Percentiles rank a stretch among this genome's conserved stretches.
Conservation (phyloP, 2,888 invertebrate species). For the Drosophila neonasuta region DNA sequence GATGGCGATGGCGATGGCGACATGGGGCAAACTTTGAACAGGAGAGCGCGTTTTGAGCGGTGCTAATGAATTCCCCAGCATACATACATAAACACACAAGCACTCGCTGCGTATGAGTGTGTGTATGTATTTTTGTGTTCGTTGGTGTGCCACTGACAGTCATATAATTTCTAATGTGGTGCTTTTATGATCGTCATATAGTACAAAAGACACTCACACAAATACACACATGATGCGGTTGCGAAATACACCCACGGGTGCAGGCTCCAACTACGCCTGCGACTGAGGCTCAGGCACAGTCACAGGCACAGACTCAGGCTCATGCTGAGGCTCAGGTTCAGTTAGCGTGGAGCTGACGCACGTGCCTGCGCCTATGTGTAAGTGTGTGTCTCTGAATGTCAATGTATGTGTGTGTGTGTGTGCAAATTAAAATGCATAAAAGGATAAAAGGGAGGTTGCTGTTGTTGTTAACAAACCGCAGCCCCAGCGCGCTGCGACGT, state of each 20-base stretch:
- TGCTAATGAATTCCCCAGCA: slow-evolving; percentile 75
- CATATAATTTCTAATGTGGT: slow-evolving; percentile 76
- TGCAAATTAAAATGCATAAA: slow-evolving; percentile 76
- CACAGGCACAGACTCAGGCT: too few species aligned
- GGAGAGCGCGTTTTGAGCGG: slow-evolving; percentile 50
- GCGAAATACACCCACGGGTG: slow-evolving; percentile 70
- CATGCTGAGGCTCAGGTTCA: slow-evolving; percentile 16
- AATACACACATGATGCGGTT: slow-evolving; percentile 32
- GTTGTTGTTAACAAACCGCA: slow-evolving; percentile 63
- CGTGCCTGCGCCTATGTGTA: slow-evolving; percentile 53
- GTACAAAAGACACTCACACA: slow-evolving; percentile 50
- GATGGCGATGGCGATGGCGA: not conserved
- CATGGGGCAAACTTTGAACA: slow-evolving; percentile 43
- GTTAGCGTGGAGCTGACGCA: slow-evolving; percentile 28
- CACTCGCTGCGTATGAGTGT: slow-evolving; percentile 9
- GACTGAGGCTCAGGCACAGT: not conserved
- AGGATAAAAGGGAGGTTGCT: slow-evolving; percentile 66
- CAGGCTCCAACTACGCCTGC: slow-evolving; percentile 21
- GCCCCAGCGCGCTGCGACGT: slow-evolving; percentile 37
- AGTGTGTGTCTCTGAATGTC: slow-evolving; percentile 7
- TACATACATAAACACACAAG: slow-evolving; percentile 33
- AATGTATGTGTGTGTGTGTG: slow-evolving; percentile 33
- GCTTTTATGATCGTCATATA: slow-evolving; percentile 69
- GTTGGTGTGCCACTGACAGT: slow-evolving; percentile 51
- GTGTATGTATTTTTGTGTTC: slow-evolving; percentile 7